Conservation (phyloP, 2,888 invertebrate genomes). For the Acronicta alni region DNA sequence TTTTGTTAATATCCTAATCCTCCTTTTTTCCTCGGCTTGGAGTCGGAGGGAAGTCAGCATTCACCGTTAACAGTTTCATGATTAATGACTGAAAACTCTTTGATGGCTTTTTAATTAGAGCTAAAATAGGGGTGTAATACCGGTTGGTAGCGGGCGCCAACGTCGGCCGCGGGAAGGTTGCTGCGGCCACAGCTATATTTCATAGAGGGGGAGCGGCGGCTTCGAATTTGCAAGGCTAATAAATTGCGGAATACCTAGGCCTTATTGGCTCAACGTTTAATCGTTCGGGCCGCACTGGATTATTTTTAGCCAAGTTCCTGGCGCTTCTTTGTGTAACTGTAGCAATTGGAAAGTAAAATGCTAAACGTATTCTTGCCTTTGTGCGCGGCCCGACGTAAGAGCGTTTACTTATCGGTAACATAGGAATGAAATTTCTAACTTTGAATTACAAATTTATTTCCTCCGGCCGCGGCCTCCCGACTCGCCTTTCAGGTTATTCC, state of each 20-base stretch:
- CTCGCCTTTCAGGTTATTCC: conserved; percentile 85
- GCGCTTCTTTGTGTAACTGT: conserved; percentile 70
- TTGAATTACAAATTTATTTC: conserved; percentile 89
- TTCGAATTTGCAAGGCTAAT: conserved; percentile 89
- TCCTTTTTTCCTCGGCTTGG: conserved; percentile 78
- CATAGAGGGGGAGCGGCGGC: conserved; percentile 80
- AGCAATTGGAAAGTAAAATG: conserved; percentile 77
- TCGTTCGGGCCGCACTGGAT: conserved; percentile 79
- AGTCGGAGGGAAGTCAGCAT: conserved; percentile 83
- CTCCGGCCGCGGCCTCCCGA: conserved; percentile 75
- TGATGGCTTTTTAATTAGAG: conserved; percentile 90
- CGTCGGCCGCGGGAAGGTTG: conserved; percentile 74
- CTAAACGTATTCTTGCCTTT: conserved; percentile 83
- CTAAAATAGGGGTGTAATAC: conserved; percentile 88
- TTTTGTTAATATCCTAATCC: conserved; percentile 87
- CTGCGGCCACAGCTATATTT: conserved; percentile 85
- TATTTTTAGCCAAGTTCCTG: conserved; percentile 77
- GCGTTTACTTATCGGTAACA: conserved; percentile 86
- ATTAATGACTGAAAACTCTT: conserved; percentile 90
- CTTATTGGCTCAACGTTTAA: conserved; percentile 86
- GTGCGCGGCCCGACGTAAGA: conserved; percentile 71
- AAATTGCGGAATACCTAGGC: conserved; percentile 88
- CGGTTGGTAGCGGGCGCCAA: conserved; percentile 65
- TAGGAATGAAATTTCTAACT: conserved; percentile 87
- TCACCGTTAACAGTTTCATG: conserved; percentile 89